phyloP scores from a whole-genome alignment of 2,797 vertebrate species.

The Sparidentex hasta region DNA sequence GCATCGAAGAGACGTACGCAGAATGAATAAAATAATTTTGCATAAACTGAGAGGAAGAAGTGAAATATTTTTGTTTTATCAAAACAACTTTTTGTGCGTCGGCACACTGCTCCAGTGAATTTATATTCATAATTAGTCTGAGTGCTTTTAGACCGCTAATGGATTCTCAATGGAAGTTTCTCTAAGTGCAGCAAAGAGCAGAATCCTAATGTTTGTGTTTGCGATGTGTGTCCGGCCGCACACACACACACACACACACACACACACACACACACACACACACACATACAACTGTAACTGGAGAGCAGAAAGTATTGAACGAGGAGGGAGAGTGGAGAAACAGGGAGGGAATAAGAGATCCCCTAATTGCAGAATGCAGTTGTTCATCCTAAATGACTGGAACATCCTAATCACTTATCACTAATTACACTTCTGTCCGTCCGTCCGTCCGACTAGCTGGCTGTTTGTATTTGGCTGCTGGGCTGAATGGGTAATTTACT shows the following conservation, averaged over 20 bases:
- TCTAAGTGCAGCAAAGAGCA: constrained; percentile 75
- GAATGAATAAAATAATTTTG: constrained; percentile 4
- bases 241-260: constrained; percentile 32
- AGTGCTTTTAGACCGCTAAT: constrained; percentile 79
- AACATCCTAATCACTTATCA: constrained; percentile 77
- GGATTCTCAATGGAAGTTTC: constrained; percentile 76
- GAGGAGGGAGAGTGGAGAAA: constrained; percentile 43
- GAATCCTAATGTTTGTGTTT: constrained; percentile 73
- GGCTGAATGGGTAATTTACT: constrained; percentile 60
- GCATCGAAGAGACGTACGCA: not conserved
- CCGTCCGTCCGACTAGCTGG: constrained; percentile 43
- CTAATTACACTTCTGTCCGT: constrained; percentile 71
- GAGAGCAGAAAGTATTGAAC: constrained; percentile 67
- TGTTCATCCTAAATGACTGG: constrained; percentile 68
- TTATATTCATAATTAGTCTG: constrained; percentile 77
- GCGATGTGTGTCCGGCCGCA: constrained; percentile 31
- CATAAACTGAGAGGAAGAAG: constrained; percentile 9
- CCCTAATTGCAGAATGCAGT: constrained; percentile 69
- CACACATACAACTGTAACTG: constrained; percentile 58
- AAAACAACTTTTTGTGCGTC: constrained; percentile 54
- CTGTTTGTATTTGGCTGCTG: constrained; percentile 48
- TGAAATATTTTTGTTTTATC: constrained; percentile 31
- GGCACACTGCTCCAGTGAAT: constrained; percentile 57
- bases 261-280: constrained; percentile 28
- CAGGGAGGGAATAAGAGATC: constrained; percentile 48